These are phyloP conservation scores for Oligia strigilis DNA, from an alignment of 2,888 invertebrate genomes.

Conservation along the genomic window DNA sequence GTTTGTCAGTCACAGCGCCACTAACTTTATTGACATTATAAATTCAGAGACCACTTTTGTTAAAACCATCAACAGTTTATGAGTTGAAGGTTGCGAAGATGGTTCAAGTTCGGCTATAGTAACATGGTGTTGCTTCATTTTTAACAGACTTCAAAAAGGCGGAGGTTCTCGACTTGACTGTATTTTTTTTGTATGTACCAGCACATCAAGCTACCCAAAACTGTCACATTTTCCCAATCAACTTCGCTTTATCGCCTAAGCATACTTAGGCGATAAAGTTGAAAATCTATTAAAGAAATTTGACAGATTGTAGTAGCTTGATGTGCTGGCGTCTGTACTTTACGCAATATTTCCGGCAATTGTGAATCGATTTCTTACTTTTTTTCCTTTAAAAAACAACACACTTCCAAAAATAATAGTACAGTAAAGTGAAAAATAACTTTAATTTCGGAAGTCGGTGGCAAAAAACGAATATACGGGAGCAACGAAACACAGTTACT, in stretches of 20 bases:
- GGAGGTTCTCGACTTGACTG: neutral
- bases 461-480: neutral
- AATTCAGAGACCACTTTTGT: constrained; percentile 41
- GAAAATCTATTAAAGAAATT: no score
- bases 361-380: neutral
- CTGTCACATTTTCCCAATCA: no score
- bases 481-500: no score
- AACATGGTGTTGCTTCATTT: neutral
- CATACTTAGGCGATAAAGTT: no score
- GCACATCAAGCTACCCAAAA: no score
- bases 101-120: constrained; percentile 18
- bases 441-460: no score
- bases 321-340: no score
- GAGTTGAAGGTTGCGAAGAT: constrained; percentile 28
- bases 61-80: constrained; percentile 26
- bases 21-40: constrained; percentile 48
- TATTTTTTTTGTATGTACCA: neutral
- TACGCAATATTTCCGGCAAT: neutral
- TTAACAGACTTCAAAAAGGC: neutral
- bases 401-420: no score
- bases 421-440: no score
- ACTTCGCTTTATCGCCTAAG: no score
- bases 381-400: no score
- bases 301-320: no score
- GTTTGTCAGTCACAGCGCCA: constrained; percentile 29